Evolutionary conservation across 2,113 vertebrate species (phyloP).

Genomic region (Cyprinodon variegatus): DNA sequence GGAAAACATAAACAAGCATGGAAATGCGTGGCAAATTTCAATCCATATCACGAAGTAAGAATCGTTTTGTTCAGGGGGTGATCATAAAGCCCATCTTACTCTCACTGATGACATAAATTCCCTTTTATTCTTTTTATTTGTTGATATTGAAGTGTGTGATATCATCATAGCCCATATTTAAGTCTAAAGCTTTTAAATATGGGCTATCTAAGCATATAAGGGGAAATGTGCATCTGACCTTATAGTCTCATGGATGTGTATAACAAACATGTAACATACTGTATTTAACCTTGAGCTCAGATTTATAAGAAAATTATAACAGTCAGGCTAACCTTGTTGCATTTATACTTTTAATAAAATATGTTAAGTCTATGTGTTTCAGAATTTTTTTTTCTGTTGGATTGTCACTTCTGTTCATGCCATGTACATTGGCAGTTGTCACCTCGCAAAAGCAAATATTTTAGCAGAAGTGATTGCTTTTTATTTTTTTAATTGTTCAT

Average conservation of each 20-base stretch:
- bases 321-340: conserved; percentile 27
- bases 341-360: conserved; percentile 57
- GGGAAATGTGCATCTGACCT: neutral
- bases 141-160: neutral
- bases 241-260: neutral
- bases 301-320: conserved; percentile 37
- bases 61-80: neutral
- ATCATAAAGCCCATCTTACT: neutral
- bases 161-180: neutral
- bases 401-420: too few relatives aligned
- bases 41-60: neutral
- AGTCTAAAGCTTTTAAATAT: neutral
- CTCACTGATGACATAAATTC: neutral
- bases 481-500: too few relatives aligned
- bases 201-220: neutral
- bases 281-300: conserved; percentile 27
- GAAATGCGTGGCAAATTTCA: neutral
- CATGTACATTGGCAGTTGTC: too few relatives aligned
- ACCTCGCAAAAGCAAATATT: too few relatives aligned
- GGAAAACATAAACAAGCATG: neutral
- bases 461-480: too few relatives aligned
- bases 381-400: neutral
- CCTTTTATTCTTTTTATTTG: neutral
- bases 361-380: conserved; percentile 5
- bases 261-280: neutral